Conservation (phyloP, 2,113 vertebrate genomes). For the Petrocephalus zakoni region DNA sequence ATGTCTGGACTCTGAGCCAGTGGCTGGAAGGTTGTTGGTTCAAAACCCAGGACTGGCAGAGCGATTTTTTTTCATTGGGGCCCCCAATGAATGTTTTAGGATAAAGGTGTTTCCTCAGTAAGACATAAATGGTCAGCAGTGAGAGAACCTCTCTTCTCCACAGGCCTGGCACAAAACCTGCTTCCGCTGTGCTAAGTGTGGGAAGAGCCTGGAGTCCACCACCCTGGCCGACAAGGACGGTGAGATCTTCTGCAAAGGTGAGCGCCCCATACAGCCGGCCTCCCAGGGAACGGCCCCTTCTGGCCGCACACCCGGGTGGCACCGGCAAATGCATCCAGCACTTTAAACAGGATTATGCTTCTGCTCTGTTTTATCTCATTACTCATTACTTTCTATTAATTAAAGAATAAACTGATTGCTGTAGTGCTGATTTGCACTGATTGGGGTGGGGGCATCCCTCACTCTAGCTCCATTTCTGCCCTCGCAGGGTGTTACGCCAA, state of each 20-base stretch:
- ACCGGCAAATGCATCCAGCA: not conserved
- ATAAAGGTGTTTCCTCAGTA: not conserved
- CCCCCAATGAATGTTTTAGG: too few species aligned
- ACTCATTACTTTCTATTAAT: not conserved
- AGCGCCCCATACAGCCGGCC: not conserved
- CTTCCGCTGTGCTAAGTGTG: constrained; percentile 85
- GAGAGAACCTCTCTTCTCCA: not conserved
- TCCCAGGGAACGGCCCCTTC: not conserved
- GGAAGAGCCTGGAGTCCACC: constrained; percentile 88
- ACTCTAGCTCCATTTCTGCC: constrained; percentile 13
- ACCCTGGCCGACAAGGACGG: constrained; percentile 88
- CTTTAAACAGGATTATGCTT: not conserved
- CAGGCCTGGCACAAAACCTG: constrained; percentile 93
- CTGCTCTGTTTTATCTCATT: not conserved
- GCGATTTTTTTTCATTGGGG: not conserved
- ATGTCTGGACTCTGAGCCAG: not conserved
- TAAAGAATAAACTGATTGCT: not conserved
- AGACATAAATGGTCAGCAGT: not conserved
- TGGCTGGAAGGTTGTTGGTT: not conserved
- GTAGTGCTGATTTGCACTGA: not conserved
- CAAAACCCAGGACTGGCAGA: not conserved
- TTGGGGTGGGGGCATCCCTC: not conserved
- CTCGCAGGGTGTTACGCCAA: constrained; percentile 84
- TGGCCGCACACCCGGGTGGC: too few species aligned
- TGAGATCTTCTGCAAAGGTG: constrained; percentile 95